These are phyloP conservation scores for Drosophila tani DNA, from an alignment of 1,140 invertebrate species.

Conservation along the genomic window DNA sequence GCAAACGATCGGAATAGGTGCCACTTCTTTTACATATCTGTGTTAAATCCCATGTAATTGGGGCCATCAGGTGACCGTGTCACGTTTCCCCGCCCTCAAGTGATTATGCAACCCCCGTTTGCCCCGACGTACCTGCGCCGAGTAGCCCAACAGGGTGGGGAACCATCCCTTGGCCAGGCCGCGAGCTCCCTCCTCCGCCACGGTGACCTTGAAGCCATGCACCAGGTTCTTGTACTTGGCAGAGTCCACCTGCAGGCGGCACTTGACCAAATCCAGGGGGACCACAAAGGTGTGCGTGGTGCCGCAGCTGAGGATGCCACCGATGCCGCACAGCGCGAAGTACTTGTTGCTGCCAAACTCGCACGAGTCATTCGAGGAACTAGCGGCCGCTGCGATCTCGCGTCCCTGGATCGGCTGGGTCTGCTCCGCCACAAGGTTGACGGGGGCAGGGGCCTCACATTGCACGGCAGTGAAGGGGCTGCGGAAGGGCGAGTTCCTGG, in stretches of 20 bases:
- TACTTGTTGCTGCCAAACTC: conserved; percentile 97
- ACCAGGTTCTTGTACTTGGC: conserved; percentile 90
- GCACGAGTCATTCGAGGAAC: conserved; percentile 90
- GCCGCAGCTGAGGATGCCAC: conserved; percentile 97
- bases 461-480: conserved; percentile 88
- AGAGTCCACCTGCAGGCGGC: conserved; percentile 91
- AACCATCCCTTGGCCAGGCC: conserved; percentile 93
- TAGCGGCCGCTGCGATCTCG: conserved; percentile 87
- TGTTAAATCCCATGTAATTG: conserved; percentile 13
- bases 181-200: conserved; percentile 90
- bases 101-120: conserved; percentile 84
- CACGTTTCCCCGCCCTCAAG: conserved; percentile 13
- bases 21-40: neutral
- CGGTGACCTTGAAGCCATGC: conserved; percentile 89
- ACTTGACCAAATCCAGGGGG: conserved; percentile 98
- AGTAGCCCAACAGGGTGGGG: conserved; percentile 93
- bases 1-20: neutral
- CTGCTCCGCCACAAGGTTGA: conserved; percentile 11
- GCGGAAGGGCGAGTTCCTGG: conserved; percentile 90
- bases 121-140: conserved; percentile 90
- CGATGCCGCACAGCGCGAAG: conserved; percentile 97
- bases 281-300: conserved; percentile 93
- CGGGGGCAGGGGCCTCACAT: conserved; percentile 86
- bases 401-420: conserved; percentile 86
- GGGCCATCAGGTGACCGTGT: conserved; percentile 31